Evolutionary conservation across 2,113 vertebrate species (phyloP).

Genomic region (Gavialis gangeticus): DNA sequence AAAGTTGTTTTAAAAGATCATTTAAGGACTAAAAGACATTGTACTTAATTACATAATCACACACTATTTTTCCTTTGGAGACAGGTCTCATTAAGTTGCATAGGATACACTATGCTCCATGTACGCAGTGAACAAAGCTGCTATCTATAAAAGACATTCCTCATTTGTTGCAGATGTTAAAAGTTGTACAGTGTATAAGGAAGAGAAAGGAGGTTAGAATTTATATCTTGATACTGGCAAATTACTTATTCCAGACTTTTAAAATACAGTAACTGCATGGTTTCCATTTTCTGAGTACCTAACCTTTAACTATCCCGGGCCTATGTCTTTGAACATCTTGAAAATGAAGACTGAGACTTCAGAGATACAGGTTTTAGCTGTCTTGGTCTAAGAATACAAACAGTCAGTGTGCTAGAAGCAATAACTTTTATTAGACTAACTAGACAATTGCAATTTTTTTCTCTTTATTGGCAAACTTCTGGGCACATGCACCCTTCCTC

Average conservation of each 20-base stretch:
- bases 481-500: too few species aligned
- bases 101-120: background rate
- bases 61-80: background rate
- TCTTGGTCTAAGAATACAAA: too few species aligned
- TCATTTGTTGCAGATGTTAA: background rate
- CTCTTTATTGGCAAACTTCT: too few species aligned
- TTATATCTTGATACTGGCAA: conserved; percentile 47
- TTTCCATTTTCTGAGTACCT: conserved; percentile 67
- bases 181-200: background rate
- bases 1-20: background rate
- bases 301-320: conserved; percentile 52
- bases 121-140: background rate
- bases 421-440: too few species aligned
- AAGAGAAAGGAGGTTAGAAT: conserved; percentile 18
- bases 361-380: too few species aligned
- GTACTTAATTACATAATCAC: background rate
- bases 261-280: conserved; percentile 42
- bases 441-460: too few species aligned
- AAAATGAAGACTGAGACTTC: background rate
- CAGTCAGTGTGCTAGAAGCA: too few species aligned
- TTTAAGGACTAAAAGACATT: background rate
- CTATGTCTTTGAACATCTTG: conserved; percentile 31
- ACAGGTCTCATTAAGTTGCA: background rate
- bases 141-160: background rate
- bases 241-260: background rate